Base-by-base conservation (phyloP, 2,888 invertebrate genomes). In the Glyphotaelius pellucidus region DNA sequence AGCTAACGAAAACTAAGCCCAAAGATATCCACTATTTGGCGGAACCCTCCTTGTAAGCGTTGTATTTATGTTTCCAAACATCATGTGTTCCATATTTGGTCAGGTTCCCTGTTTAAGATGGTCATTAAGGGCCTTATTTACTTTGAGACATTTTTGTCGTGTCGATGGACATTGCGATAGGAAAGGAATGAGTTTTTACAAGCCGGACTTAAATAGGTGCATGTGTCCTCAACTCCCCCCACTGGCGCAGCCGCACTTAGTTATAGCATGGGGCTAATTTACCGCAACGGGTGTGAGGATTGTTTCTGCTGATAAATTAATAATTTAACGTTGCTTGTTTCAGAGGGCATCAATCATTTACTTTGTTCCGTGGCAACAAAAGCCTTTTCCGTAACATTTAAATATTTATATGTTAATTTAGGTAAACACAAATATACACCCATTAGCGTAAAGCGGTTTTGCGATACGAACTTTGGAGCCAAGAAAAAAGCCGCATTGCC, bases 81-180 rank as follows among this genome's bases (percentile, higher is more conserved):
- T 38, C 14, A 31, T 81, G 31, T 30, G 89, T 80, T 80, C 38
- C 38, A 31, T 80, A 80, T 38, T 90, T 38, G 81, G 89, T 90
- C 83, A 90, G 30, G 89, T 85, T 47, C 90, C 35, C 67, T 67
- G 31, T 67, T 32, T 32, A 85, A 38, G 81, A 79, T 87, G 92
- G 90, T 93, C 93, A 93, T 93, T 93, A 93, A 90, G 84, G 85
- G 89, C 90, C 87, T 92, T 93, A 92, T 93, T 92, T 93, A 93
- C 92, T 92, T 89, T 92, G 85, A 92, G 92, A 92, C 93, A 92
- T 93, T 93, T 91, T 90, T 92, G 93, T 93, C 93, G 93, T 93
- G 93, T 91, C 93, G 93, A 93, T 93, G 90, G 91, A 90, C 90
- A 90, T 89, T 89, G 89, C 89, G 93, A 93, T 93, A 93, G 85